These are phyloP conservation scores for Xanthorhoe designata DNA, from an alignment of 2,888 invertebrate genomes.

Conservation along the genomic window DNA sequence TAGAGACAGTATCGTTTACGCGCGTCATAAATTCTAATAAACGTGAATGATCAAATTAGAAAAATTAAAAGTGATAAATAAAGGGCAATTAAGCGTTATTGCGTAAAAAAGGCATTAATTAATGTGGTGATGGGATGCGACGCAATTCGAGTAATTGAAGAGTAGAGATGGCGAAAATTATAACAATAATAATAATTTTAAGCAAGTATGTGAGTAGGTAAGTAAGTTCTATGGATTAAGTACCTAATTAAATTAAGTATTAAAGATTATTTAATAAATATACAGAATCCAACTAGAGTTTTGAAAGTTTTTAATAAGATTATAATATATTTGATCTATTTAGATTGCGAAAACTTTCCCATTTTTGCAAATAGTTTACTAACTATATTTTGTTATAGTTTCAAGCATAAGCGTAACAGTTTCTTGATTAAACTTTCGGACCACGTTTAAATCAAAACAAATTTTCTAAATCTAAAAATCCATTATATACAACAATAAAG, in stretches of 20 bases:
- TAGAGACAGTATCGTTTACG: conserved; percentile 67
- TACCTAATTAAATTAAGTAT: too few relatives aligned
- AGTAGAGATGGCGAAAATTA: conserved; percentile 54
- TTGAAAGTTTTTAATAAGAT: too few relatives aligned
- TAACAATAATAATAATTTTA: neutral
- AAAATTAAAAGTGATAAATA: conserved; percentile 85
- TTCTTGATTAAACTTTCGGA: too few relatives aligned
- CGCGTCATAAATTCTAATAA: conserved; percentile 80
- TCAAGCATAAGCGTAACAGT: too few relatives aligned
- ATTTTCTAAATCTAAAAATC: too few relatives aligned
- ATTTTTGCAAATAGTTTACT: too few relatives aligned
- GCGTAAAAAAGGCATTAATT: conserved; percentile 86
- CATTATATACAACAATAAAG: too few relatives aligned
- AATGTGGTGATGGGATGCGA: conserved; percentile 58
- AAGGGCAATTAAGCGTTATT: conserved; percentile 84
- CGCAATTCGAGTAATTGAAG: conserved; percentile 59
- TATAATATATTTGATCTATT: too few relatives aligned
- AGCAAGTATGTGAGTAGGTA: neutral
- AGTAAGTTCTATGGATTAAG: neutral
- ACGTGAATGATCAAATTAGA: conserved; percentile 81
- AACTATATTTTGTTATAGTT: too few relatives aligned
- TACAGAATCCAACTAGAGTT: too few relatives aligned
- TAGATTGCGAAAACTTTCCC: too few relatives aligned
- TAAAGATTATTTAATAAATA: neutral
- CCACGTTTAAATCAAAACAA: too few relatives aligned